Conservation (phyloP, 2,797 vertebrate genomes). For the Echiichthys vipera region DNA sequence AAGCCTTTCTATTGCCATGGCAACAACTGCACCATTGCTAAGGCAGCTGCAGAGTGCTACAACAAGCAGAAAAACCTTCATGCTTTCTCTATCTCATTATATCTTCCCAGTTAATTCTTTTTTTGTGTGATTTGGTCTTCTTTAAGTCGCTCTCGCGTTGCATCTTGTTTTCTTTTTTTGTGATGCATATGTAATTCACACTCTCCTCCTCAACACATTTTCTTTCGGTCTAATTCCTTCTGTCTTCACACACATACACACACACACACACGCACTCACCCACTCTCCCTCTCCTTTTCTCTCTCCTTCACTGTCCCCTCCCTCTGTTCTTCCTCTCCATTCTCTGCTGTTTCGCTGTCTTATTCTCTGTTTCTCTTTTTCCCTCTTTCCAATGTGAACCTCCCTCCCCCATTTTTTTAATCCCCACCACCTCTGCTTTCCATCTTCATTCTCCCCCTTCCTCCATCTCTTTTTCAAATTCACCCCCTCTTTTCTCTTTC, state of each 20-base stretch:
- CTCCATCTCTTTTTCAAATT: constrained; percentile 63
- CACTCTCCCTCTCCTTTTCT: constrained; percentile 67
- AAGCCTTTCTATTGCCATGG: constrained; percentile 82
- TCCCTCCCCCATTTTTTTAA: constrained; percentile 55
- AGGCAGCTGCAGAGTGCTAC: constrained; percentile 84
- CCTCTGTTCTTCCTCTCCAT: constrained; percentile 77
- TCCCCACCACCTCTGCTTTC: constrained; percentile 69
- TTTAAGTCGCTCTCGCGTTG: constrained; percentile 44
- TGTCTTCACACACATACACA: constrained; percentile 68
- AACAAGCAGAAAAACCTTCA: constrained; percentile 76
- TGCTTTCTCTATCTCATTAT: constrained; percentile 49
- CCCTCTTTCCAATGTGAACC: constrained; percentile 67
- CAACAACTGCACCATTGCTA: constrained; percentile 87
- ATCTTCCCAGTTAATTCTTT: constrained; percentile 22
- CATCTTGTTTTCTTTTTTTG: constrained; percentile 63
- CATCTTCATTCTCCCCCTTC: constrained; percentile 66
- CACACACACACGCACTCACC: constrained; percentile 45
- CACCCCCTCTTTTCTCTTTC: constrained; percentile 61
- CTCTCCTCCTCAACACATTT: constrained; percentile 82
- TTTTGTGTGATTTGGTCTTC: constrained; percentile 13
- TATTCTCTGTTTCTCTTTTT: constrained; percentile 72
- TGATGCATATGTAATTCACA: constrained; percentile 85
- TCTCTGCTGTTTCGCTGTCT: constrained; percentile 71
- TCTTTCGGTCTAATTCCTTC: constrained; percentile 84
- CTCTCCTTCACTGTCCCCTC: constrained; percentile 74